Evolutionary conservation across 2,888 invertebrate genomes (phyloP), one percentile per base, ranked within the genome.

Genomic region (Operophtera brumata): DNA sequence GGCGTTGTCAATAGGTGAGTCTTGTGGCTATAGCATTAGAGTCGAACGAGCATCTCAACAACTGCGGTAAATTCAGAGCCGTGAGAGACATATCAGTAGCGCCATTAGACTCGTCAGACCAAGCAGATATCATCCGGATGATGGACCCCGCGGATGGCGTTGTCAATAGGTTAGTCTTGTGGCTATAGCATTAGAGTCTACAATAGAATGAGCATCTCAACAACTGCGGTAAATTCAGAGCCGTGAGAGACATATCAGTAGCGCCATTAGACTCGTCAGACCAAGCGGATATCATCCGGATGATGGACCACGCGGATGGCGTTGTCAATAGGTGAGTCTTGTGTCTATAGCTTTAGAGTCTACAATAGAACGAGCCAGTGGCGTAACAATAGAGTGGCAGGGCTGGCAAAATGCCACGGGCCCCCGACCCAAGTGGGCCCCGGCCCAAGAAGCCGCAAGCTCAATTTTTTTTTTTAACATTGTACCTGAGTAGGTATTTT

Each of bases 191-290:
- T 13, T 25, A 39, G 26, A 37, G 11, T 34, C 0, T 30, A 30
- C 9, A 30, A 8, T 8, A 30, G 2, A 99, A 99, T 91, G 99
- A 99, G 80, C 99, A 99, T 83, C 91, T 99, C 36, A 99, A 99
- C 90, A 99, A 99, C 90, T 99, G 99, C 89, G 99, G 99, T 82
- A 96, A 96, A 90, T 99, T 99, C 92, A 92, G 99, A 73, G 99
- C 99, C 7, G 99, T 99, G 0, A 91, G 99, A 5, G 99, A 99
- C 85, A 99, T 99, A 61, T 97, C 97, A 0, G 97, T 98, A 44
- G 97, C 97, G 39, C 98, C 98, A 1, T 92, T 98, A 43, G 96
- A 97, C 84, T 96, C 97, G 37, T 96, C 96, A 6, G 98, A 98
- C 91, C 97, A 98, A 82, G 94, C 94, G 2, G 92, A 94, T 64